Conservation (phyloP, 2,888 invertebrate species). For the Athalia circularis region DNA sequence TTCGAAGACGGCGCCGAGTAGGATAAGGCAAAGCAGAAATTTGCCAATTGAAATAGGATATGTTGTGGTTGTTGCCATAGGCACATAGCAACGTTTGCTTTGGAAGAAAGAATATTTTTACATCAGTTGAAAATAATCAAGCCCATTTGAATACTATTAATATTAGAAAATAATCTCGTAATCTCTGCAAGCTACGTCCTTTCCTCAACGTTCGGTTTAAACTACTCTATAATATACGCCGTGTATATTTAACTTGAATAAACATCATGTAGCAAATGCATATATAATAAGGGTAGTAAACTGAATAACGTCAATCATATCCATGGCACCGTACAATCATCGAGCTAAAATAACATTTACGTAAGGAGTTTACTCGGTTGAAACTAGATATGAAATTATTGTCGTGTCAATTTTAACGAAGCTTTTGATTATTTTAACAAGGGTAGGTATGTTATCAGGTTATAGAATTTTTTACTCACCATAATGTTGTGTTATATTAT, state of each 20-base stretch:
- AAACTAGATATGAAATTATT: background rate
- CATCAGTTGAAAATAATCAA: too few species aligned
- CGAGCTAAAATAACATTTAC: constrained; percentile 14
- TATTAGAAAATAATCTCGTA: background rate
- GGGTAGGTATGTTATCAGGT: background rate
- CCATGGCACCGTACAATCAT: background rate
- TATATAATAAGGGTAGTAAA: constrained; percentile 2
- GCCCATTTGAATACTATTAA: background rate
- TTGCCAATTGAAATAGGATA: constrained; percentile 84
- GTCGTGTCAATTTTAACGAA: background rate
- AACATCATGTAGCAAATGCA: background rate
- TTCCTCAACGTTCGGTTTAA: background rate
- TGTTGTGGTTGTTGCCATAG: constrained; percentile 86
- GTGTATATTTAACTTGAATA: constrained; percentile 20
- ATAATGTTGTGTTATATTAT: constrained; percentile 64
- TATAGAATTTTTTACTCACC: constrained; percentile 58
- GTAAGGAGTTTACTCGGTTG: constrained; percentile 21
- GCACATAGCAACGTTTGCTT: constrained; percentile 67
- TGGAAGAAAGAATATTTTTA: constrained; percentile 3
- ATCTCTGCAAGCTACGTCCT: background rate
- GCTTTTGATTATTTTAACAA: background rate
- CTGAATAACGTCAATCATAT: constrained; percentile 11
- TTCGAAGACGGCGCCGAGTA: constrained; percentile 87
- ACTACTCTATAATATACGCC: background rate
- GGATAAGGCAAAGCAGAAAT: constrained; percentile 86